phyloP scores from a whole-genome alignment of 2,888 invertebrate species.

The Chelonus formosanus region DNA sequence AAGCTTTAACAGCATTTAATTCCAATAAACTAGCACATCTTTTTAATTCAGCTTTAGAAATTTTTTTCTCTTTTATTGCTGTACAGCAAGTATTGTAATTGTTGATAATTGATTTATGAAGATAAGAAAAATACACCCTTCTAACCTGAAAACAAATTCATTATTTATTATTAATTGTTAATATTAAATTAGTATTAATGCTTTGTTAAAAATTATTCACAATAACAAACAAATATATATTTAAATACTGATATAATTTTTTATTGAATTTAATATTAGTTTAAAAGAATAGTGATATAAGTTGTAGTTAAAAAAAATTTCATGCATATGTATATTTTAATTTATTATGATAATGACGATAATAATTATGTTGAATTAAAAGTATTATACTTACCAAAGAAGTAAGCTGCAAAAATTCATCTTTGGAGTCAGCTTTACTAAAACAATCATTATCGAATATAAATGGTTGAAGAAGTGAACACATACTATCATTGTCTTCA shows the following conservation, averaged over 20 bases:
- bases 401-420: conserved; percentile 53
- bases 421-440: conserved; percentile 41
- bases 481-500: conserved; percentile 45
- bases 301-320: too few relatives aligned
- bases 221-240: not conserved
- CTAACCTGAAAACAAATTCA: conserved; percentile 48
- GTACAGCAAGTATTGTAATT: conserved; percentile 52
- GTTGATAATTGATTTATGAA: conserved; percentile 52
- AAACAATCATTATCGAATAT: conserved; percentile 46
- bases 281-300: too few relatives aligned
- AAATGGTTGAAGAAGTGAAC: conserved; percentile 48
- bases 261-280: too few relatives aligned
- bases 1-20: conserved; percentile 50
- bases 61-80: conserved; percentile 39
- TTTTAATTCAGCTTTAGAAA: conserved; percentile 45
- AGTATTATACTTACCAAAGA: conserved; percentile 49
- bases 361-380: conserved; percentile 1
- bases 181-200: too few relatives aligned
- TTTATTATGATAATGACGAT: not conserved
- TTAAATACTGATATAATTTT: too few relatives aligned
- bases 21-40: conserved; percentile 54
- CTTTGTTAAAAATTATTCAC: too few relatives aligned
- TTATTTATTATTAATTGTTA: too few relatives aligned
- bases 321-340: not conserved
- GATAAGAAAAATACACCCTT: conserved; percentile 53